These are phyloP conservation scores for Pampus argenteus DNA, from an alignment of 2,797 vertebrate genomes.

Conservation along the genomic window DNA sequence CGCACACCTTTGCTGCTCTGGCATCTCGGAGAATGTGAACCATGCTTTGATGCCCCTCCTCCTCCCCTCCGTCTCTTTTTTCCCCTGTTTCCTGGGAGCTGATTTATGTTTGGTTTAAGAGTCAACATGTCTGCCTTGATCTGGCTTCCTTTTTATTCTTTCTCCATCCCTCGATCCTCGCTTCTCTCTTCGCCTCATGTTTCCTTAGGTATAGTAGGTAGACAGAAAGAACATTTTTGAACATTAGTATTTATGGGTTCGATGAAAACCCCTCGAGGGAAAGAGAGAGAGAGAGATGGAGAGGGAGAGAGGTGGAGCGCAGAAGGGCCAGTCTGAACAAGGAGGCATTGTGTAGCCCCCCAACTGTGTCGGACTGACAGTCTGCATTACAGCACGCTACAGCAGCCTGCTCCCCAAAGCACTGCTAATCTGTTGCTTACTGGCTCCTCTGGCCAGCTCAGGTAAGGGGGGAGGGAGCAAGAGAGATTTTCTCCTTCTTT, in stretches of 20 bases:
- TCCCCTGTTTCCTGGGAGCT: constrained; percentile 62
- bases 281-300: constrained; percentile 50
- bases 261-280: constrained; percentile 63
- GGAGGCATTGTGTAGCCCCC: constrained; percentile 81
- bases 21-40: constrained; percentile 70
- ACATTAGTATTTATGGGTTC: constrained; percentile 57
- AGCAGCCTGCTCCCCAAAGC: constrained; percentile 72
- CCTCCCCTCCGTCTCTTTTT: constrained; percentile 31
- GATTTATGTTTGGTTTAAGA: constrained; percentile 76
- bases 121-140: constrained; percentile 58
- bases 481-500: constrained; percentile 16
- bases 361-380: constrained; percentile 80
- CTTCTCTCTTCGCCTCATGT: constrained; percentile 2
- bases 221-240: constrained; percentile 33
- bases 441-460: constrained; percentile 60
- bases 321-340: constrained; percentile 76
- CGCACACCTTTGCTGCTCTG: constrained; percentile 46
- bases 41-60: constrained; percentile 75
- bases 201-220: not conserved
- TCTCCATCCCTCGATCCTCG: constrained; percentile 30
- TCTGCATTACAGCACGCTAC: constrained; percentile 79
- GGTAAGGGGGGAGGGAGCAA: constrained; percentile 51
- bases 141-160: constrained; percentile 33
- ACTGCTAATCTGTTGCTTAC: constrained; percentile 73
- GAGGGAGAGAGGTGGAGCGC: constrained; percentile 72